Conservation (phyloP, 2,888 invertebrate species). For the Stenoptilia bipunctidactyla region DNA sequence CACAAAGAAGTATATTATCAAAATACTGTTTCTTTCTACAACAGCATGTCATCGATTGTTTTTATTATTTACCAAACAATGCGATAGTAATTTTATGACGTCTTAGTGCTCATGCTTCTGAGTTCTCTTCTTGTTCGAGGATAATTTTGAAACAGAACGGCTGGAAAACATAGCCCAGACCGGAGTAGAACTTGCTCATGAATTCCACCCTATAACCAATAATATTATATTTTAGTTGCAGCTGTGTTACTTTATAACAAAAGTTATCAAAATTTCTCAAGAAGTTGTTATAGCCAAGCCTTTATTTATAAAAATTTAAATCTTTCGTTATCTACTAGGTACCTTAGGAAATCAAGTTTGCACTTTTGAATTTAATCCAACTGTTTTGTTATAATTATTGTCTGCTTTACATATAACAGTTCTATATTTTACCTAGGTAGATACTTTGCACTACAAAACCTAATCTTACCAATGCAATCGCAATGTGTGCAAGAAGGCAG, state of each 20-base stretch:
- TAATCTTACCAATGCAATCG: conserved; percentile 92
- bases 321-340: no score
- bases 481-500: conserved; percentile 97
- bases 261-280: no score
- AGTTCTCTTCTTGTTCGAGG: conserved; percentile 68
- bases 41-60: conserved; percentile 19
- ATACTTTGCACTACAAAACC: no score
- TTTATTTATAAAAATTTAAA: no score
- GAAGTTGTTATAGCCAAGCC: no score
- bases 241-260: no score
- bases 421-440: no score
- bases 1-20: conserved; percentile 11
- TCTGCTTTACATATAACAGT: no score
- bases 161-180: conserved; percentile 84
- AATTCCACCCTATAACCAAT: conserved; percentile 87
- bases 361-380: no score
- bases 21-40: conserved; percentile 40
- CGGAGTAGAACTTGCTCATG: conserved; percentile 94
- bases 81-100: not conserved
- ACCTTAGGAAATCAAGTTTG: no score
- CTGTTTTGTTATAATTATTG: no score
- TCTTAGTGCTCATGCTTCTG: conserved; percentile 37
- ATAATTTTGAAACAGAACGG: conserved; percentile 89
- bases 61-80: not conserved
- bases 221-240: no score